Conservation (phyloP, 2,113 vertebrate species). For the Hystrix brachyura region DNA sequence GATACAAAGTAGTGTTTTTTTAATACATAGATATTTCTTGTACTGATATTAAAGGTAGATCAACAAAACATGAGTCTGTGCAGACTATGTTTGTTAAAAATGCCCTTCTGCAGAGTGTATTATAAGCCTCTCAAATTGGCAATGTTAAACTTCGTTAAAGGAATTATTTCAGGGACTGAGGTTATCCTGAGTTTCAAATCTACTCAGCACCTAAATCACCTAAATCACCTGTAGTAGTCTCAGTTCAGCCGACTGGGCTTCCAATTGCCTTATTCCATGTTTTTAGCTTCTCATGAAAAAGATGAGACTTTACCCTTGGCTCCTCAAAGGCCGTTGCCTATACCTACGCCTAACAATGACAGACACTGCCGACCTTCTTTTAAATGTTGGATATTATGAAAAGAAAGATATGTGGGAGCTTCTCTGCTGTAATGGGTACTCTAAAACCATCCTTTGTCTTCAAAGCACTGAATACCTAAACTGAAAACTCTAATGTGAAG, state of each 20-base stretch:
- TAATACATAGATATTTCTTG: background rate
- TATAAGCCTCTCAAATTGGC: background rate
- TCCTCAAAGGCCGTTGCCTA: background rate
- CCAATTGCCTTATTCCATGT: slow-evolving; percentile 16
- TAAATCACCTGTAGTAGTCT: background rate
- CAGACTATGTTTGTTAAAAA: background rate
- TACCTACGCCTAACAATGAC: background rate
- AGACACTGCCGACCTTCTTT: background rate
- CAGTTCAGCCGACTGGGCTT: background rate
- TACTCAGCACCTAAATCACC: background rate
- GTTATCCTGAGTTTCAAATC: background rate
- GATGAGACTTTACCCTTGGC: background rate
- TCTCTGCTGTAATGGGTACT: background rate
- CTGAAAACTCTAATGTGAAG: slow-evolving; percentile 37
- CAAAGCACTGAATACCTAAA: background rate
- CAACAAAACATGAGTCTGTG: background rate
- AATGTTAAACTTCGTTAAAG: slow-evolving; percentile 35
- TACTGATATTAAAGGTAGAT: background rate
- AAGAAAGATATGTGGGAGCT: background rate
- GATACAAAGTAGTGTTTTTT: slow-evolving; percentile 12
- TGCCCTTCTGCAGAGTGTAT: background rate
- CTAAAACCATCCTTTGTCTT: background rate
- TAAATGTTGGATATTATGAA: background rate
- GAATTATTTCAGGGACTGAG: background rate
- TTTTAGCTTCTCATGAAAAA: slow-evolving; percentile 40